Evolutionary conservation across 1,140 invertebrate species (phyloP), one percentile per base, ranked within the genome.

Genomic region (Potamilus streckersoni): DNA sequence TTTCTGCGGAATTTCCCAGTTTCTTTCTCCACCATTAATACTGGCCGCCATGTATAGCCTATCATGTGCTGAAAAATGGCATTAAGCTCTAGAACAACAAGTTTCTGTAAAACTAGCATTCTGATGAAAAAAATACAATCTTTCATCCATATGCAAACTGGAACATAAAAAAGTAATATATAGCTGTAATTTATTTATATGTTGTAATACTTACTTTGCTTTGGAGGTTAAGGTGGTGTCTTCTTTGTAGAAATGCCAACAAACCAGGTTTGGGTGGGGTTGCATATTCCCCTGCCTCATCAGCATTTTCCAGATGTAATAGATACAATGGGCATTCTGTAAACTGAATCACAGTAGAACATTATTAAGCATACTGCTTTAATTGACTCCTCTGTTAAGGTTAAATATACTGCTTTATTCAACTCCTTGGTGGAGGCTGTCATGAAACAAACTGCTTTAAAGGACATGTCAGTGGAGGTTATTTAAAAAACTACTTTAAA

Each of bases 231-330:
- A 82, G 71, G 27, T 68, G 70, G 73, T 82, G 81, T 64, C 76
- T 72, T 59, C 72, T 69, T 65, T 82, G 81, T 59, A 82, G 72
- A 57, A 76, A 82, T 57, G 81, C 79, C 13, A 82, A 65, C n/a
- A 79, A 56, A n/a, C 81, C 79, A 60, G 81, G 79, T 58, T 74
- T 79, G 15, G 79, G 79, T 56, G 81, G 79, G 15, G 58, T 57
- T 20, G 71, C 60, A 59, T 78, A 82, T 5, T 72, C 59, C 2
- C 79, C 76, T 16, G 76, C 76, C 16, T 72, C 56, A 56, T 60
- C 67, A 16, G 69, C 59, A 23, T 75, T 69, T 0, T n/a, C 58
- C 16, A 80, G 19, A 55, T 79, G 74, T 17, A 76, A 23, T 55
- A 79, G 76, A 68, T 82, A 82, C n/a, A 82, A 73, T 49, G 81